Evolutionary conservation across 2,888 invertebrate genomes (phyloP).

Genomic region (Lithophane leautieri): DNA sequence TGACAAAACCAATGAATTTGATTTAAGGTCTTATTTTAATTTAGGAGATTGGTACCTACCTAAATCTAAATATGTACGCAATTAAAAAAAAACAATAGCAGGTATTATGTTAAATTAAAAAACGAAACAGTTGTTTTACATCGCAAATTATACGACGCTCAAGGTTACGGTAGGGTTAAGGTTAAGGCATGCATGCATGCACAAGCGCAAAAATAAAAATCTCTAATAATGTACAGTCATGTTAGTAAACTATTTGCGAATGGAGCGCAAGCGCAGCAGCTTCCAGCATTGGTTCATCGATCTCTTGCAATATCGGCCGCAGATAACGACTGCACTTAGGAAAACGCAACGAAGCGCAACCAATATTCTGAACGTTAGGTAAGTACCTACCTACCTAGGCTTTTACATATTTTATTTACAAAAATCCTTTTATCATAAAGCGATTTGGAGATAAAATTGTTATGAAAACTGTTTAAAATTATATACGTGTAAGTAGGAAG

Average conservation of each 20-base stretch:
- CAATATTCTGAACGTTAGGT: slow-evolving; percentile 2
- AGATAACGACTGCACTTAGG: background rate
- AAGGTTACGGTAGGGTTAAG: too few species aligned
- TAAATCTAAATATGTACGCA: background rate
- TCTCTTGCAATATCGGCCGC: background rate
- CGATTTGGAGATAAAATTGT: slow-evolving; percentile 33
- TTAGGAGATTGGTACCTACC: background rate
- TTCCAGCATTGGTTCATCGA: slow-evolving; percentile 16
- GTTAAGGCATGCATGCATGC: background rate
- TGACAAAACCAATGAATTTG: background rate
- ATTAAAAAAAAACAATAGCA: background rate
- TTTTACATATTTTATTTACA: background rate
- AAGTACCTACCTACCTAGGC: background rate
- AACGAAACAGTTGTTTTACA: background rate
- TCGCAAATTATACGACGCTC: too few species aligned
- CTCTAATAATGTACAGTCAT: background rate
- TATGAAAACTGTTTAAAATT: background rate
- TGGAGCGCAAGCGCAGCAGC: background rate
- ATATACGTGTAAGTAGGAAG: too few species aligned
- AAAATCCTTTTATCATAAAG: slow-evolving; percentile 27
- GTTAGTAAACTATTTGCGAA: background rate
- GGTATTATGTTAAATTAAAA: background rate
- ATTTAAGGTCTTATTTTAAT: background rate
- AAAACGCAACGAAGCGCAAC: background rate
- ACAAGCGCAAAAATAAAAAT: background rate